Evolutionary conservation across 2,797 vertebrate genomes (phyloP).

Genomic region (Furcifer pardalis): DNA sequence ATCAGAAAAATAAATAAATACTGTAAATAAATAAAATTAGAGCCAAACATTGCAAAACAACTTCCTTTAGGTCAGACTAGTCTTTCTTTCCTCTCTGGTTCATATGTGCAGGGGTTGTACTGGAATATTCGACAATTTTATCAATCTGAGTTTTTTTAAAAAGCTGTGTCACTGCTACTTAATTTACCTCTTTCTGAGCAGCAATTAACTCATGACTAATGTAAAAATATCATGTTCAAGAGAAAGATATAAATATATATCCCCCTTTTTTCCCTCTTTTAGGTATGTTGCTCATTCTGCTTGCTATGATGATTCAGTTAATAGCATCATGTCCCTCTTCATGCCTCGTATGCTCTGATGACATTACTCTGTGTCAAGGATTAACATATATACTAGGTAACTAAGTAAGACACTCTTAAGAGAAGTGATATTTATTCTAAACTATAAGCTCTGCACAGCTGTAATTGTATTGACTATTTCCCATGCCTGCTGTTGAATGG

Average conservation of each 20-base stretch:
- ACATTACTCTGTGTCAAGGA: slow-evolving; percentile 77
- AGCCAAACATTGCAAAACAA: no score
- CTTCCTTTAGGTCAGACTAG: no score
- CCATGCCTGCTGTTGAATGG: neutral
- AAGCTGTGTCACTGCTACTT: neutral
- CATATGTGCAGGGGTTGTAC: no score
- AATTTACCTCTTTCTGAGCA: slow-evolving; percentile 7
- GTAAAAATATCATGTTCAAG: neutral
- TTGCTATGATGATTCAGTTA: slow-evolving; percentile 59
- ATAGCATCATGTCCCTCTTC: slow-evolving; percentile 73
- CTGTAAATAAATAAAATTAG: no score
- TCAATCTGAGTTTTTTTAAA: neutral
- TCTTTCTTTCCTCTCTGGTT: no score
- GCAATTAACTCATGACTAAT: neutral
- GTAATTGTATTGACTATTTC: neutral
- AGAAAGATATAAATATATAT: neutral
- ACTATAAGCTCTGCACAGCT: neutral
- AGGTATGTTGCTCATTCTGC: slow-evolving; percentile 75
- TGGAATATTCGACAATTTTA: no score
- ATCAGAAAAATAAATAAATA: no score
- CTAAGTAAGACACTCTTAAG: neutral
- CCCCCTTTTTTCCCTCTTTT: slow-evolving; percentile 40
- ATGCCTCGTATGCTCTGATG: slow-evolving; percentile 74
- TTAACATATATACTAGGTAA: slow-evolving; percentile 74
- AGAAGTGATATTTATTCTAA: neutral